Conservation (phyloP, 1,140 invertebrate species). For the Homarus americanus region DNA sequence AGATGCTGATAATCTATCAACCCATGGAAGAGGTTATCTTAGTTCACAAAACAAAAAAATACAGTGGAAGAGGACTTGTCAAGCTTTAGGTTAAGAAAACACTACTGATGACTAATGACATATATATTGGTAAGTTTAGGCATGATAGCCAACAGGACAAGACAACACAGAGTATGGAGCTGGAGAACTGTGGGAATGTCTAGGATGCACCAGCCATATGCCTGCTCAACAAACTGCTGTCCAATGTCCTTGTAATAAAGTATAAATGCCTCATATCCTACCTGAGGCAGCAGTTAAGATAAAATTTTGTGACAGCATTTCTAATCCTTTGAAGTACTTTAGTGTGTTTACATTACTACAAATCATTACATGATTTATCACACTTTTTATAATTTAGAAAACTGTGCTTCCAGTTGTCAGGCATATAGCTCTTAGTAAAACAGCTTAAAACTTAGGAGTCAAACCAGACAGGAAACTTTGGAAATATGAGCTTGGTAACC, state of each 20-base stretch:
- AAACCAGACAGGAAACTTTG: slow-evolving; percentile 54
- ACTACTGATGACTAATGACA: slow-evolving; percentile 62
- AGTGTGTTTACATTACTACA: neutral
- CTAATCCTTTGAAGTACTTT: neutral
- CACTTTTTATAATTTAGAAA: neutral
- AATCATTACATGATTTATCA: neutral
- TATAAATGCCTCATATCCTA: neutral
- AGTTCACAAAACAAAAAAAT: no score
- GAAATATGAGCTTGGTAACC: slow-evolving; percentile 55
- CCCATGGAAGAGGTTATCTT: no score
- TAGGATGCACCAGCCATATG: slow-evolving; percentile 72
- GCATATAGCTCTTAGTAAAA: slow-evolving; percentile 59
- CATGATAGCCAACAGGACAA: slow-evolving; percentile 68
- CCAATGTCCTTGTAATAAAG: neutral
- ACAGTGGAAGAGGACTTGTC: no score
- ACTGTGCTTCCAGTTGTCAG: slow-evolving; percentile 42
- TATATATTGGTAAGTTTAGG: slow-evolving; percentile 61
- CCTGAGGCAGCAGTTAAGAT: neutral
- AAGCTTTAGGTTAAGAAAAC: slow-evolving; percentile 19
- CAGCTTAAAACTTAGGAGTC: slow-evolving; percentile 24
- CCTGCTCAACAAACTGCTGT: slow-evolving; percentile 52
- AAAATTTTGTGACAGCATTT: neutral
- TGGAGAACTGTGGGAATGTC: slow-evolving; percentile 69
- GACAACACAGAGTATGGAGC: slow-evolving; percentile 69
- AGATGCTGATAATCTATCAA: no score